Percentiles rank a stretch among this genome's conserved stretches.
Evolutionary conservation across 2,113 vertebrate species (phyloP).

Genomic region (Perccottus glenii): DNA sequence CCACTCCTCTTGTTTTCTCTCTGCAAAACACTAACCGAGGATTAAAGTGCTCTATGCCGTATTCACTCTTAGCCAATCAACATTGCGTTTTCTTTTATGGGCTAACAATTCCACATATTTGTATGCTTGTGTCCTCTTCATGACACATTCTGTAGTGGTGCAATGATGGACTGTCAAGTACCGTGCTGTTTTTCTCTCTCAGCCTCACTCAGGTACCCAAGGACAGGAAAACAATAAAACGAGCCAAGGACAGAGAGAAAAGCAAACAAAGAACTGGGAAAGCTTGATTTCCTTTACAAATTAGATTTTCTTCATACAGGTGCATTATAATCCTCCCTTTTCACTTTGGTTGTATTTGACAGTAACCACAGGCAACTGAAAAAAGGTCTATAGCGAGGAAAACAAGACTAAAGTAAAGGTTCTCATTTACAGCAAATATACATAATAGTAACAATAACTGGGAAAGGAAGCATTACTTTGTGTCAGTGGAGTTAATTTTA

Average conservation of each 20-base stretch:
- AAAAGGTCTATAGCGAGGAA: not conserved
- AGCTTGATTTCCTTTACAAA: constrained; percentile 28
- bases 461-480: not conserved
- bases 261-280: not conserved
- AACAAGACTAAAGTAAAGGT: not conserved
- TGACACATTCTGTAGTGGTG: constrained; percentile 49
- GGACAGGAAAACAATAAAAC: constrained; percentile 56
- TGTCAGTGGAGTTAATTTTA: not conserved
- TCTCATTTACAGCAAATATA: constrained; percentile 1
- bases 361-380: not conserved
- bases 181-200: constrained; percentile 28
- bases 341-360: constrained; percentile 8
- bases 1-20: not conserved
- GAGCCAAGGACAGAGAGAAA: constrained; percentile 38
- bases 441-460: not conserved
- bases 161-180: constrained; percentile 57
- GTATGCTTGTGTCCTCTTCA: constrained; percentile 27
- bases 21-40: constrained; percentile 1
- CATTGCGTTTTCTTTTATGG: constrained; percentile 35
- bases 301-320: constrained; percentile 25
- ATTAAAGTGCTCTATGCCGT: constrained; percentile 20
- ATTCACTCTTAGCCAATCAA: constrained; percentile 28
- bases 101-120: constrained; percentile 20
- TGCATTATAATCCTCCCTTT: not conserved
- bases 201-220: constrained; percentile 50